Base-by-base conservation (phyloP, 1,140 invertebrate genomes). In the Andrena cerasifolii region DNA sequence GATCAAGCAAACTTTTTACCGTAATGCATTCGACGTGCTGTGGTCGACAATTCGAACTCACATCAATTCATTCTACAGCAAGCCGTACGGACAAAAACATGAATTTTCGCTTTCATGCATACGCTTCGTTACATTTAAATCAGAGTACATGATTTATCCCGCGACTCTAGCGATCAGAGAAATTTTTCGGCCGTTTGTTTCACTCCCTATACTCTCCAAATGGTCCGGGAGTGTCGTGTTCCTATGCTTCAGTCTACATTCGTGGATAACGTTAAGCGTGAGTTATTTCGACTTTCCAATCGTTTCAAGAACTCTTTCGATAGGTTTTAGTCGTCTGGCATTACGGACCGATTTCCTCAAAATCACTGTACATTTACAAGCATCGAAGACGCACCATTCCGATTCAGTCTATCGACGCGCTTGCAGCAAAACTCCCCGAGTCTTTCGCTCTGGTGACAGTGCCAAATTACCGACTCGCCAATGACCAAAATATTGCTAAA, bases 61-160 rank as follows among this genome's bases (percentile, higher is more conserved):
- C 73, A 51, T 76, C 63, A 49, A 68, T 76, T 76, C 73, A 76
- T 68, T 68, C 33, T 33, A 31, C 16, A 40, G 40, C 47, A 67
- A 66, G 40, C 53, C 40, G 24, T 40, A 28, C 28, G 28, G 10
- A 68, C 63, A 31, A 36, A 67, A 76, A 76, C 73, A 76, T 18
- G 73, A 53, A 18, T 76, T 76, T 58, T 68, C 73, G 73, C 73
- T 76, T 76, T 76, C 31, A 49, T 56, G n/a, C 40, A 43, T 68
- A 6, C 49, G 21, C 12, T 68, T 68, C 49, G 73, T 76, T 76
- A 56, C 68, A 76, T 59, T 47, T 59, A 68, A 66, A 76, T 68
- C 66, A 68, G 68, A 51, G 53, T 16, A 33, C 58, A n/a, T 68
- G 73, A 76, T 67, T 68, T 68, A 68, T 76, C 36, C 18, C 21